A percentile compares a stretch with the other conserved stretches of the same genome.
Evolutionary conservation across 2,113 vertebrate species (phyloP).

Genomic region (Panthera uncia): DNA sequence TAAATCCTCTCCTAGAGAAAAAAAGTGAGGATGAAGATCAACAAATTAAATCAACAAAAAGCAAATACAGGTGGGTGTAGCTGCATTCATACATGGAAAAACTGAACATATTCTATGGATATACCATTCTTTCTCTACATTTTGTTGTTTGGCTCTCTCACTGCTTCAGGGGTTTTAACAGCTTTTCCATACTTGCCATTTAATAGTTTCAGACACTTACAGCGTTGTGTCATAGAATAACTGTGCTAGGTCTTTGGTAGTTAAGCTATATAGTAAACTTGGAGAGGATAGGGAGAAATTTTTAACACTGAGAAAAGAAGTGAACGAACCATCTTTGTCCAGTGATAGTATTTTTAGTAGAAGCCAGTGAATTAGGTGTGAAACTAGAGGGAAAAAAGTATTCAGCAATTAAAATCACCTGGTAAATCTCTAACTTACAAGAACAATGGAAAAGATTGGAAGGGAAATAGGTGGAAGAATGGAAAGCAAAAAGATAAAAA

Average conservation of each 20-base stretch:
- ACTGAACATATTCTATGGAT: background rate
- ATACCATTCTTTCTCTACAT: background rate
- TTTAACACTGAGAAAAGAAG: background rate
- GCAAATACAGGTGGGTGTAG: background rate
- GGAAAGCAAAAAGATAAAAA: background rate
- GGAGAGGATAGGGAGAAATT: background rate
- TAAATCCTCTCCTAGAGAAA: background rate
- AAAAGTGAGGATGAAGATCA: background rate
- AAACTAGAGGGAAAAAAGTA: background rate
- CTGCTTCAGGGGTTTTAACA: constrained; percentile 7
- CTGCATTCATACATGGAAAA: background rate
- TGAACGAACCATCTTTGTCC: constrained; percentile 20
- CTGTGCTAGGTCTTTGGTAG: background rate
- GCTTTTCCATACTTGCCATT: background rate
- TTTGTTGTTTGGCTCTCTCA: background rate
- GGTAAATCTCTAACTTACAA: background rate
- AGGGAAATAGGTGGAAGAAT: background rate
- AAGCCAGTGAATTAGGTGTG: background rate
- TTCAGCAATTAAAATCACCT: background rate
- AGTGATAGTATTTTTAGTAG: constrained; percentile 1
- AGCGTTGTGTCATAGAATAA: background rate
- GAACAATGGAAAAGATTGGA: background rate
- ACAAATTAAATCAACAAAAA: background rate
- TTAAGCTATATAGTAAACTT: constrained; percentile 17
- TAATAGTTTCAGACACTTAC: constrained; percentile 35